phyloP scores from a whole-genome alignment of 2,113 vertebrate genomes.

The Leptosomus discolor region DNA sequence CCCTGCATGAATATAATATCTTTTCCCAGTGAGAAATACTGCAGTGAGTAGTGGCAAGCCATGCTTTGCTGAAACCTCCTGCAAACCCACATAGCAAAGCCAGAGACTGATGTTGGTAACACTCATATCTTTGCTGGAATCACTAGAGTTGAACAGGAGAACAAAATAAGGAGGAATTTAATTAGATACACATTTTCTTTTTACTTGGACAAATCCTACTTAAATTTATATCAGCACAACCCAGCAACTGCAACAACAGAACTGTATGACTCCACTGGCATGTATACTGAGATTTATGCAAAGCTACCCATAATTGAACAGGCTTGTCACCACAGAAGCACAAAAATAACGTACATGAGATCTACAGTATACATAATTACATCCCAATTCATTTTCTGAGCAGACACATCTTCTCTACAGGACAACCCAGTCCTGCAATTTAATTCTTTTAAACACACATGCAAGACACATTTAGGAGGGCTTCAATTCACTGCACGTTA shows the following conservation, averaged over 20 bases:
- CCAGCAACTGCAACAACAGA: not conserved
- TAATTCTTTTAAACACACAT: slow-evolving; percentile 1
- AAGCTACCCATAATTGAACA: not conserved
- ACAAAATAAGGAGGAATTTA: not conserved
- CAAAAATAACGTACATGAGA: not conserved
- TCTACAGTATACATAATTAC: not conserved
- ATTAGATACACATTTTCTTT: not conserved
- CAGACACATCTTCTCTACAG: not conserved
- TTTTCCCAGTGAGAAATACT: not conserved
- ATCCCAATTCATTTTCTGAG: not conserved
- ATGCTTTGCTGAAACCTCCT: not conserved
- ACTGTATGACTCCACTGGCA: not conserved
- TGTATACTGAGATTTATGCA: not conserved
- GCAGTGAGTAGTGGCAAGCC: not conserved
- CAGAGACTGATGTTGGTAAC: not conserved
- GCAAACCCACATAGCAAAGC: not conserved
- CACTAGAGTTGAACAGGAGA: not conserved
- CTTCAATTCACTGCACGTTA: not conserved
- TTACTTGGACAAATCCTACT: not conserved
- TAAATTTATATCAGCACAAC: not conserved
- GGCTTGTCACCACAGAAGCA: not conserved
- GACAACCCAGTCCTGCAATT: not conserved
- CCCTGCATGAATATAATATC: not conserved
- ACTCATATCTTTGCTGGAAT: not conserved
- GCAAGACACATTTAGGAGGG: slow-evolving; percentile 18